phyloP scores from a whole-genome alignment of 2,888 invertebrate species.

The Napeogenes inachia region DNA sequence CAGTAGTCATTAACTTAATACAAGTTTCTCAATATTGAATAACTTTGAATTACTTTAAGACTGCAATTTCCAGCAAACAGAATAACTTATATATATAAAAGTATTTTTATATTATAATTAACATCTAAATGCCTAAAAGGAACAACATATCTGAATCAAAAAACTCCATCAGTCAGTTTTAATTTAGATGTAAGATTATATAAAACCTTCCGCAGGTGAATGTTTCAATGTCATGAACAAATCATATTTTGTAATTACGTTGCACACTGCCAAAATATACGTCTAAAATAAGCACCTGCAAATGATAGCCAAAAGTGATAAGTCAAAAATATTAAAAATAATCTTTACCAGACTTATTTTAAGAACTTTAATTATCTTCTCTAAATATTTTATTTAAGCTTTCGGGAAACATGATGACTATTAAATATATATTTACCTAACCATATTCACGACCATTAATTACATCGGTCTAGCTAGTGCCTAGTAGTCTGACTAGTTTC shows the following conservation, averaged over 20 bases:
- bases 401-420: too few relatives aligned
- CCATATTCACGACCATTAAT: too few relatives aligned
- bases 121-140: too few relatives aligned
- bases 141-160: too few relatives aligned
- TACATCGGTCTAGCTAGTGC: too few relatives aligned
- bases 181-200: slow-evolving; percentile 11
- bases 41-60: slow-evolving; percentile 9
- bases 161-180: not conserved
- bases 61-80: slow-evolving; percentile 8
- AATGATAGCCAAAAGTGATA: slow-evolving; percentile 6
- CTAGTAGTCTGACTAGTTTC: too few relatives aligned
- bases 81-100: not conserved
- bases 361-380: too few relatives aligned
- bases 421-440: too few relatives aligned
- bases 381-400: too few relatives aligned
- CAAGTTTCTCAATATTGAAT: slow-evolving; percentile 24
- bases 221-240: slow-evolving; percentile 38
- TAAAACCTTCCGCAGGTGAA: slow-evolving; percentile 39
- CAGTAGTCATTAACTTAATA: slow-evolving; percentile 16
- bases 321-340: not conserved
- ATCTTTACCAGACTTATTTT: too few relatives aligned
- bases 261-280: slow-evolving; percentile 42
- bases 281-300: slow-evolving; percentile 43
- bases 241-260: slow-evolving; percentile 43
- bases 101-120: too few relatives aligned